These are phyloP conservation scores for Scomber colias DNA, from an alignment of 2,113 vertebrate species.

Conservation along the genomic window DNA sequence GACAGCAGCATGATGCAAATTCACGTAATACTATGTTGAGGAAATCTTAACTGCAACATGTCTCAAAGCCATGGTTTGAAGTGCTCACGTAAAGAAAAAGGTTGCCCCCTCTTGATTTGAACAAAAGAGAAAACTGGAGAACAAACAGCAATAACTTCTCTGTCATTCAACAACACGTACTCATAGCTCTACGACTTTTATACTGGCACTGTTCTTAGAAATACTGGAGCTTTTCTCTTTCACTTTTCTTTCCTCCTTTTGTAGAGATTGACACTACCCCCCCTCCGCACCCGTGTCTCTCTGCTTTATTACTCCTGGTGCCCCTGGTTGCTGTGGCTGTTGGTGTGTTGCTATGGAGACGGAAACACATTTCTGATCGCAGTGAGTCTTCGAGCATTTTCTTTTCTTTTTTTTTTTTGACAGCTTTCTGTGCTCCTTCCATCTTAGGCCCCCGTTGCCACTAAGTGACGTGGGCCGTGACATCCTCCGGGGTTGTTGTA, in stretches of 20 bases:
- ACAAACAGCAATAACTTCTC: slow-evolving; percentile 41
- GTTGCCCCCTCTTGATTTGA: background rate
- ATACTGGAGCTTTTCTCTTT: slow-evolving; percentile 41
- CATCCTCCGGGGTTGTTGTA: slow-evolving; percentile 74
- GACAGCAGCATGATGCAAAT: slow-evolving; percentile 79
- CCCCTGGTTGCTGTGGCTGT: slow-evolving; percentile 80
- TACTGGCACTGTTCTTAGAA: slow-evolving; percentile 41
- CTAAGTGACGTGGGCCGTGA: slow-evolving; percentile 72
- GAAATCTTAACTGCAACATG: slow-evolving; percentile 32
- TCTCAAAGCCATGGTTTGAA: slow-evolving; percentile 22
- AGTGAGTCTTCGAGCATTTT: slow-evolving; percentile 81
- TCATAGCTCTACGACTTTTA: slow-evolving; percentile 36
- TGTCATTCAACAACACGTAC: slow-evolving; percentile 16
- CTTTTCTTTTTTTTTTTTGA: slow-evolving; percentile 68
- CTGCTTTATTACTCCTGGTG: slow-evolving; percentile 83
- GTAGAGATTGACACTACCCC: slow-evolving; percentile 57
- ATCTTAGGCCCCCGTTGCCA: slow-evolving; percentile 67
- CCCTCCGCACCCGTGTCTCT: slow-evolving; percentile 71
- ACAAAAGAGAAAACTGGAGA: slow-evolving; percentile 44
- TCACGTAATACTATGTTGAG: slow-evolving; percentile 61
- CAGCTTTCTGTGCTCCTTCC: slow-evolving; percentile 69
- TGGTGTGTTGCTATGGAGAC: slow-evolving; percentile 87
- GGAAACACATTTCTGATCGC: slow-evolving; percentile 76
- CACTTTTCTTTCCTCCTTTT: slow-evolving; percentile 48
- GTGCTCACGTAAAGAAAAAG: slow-evolving; percentile 6